A percentile compares a stretch with the other conserved stretches of the same genome.
Conservation (phyloP, 1,140 invertebrate genomes). For the Drosophila lowei region DNA sequence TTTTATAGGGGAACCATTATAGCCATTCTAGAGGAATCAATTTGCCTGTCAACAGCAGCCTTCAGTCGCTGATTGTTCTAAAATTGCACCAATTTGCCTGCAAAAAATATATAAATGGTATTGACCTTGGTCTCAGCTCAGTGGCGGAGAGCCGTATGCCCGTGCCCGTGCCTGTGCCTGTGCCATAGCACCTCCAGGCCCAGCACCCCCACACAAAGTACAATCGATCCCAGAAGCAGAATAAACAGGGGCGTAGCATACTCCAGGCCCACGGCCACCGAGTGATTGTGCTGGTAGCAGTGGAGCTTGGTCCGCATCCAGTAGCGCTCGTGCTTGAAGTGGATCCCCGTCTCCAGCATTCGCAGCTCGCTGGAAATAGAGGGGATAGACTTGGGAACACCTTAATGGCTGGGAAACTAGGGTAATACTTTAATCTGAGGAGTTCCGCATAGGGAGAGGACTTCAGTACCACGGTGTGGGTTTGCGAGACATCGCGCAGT, state of each 20-base stretch:
- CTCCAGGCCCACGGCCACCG: constrained; percentile 62
- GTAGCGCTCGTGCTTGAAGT: constrained; percentile 52
- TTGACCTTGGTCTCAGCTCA: constrained; percentile 34
- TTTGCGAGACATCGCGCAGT: constrained; percentile 47
- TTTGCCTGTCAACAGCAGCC: constrained; percentile 45
- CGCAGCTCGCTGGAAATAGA: constrained; percentile 49
- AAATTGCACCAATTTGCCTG: constrained; percentile 57
- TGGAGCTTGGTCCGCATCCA: constrained; percentile 61
- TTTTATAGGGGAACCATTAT: constrained; percentile 32
- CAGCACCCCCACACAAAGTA: constrained; percentile 55
- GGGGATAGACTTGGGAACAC: background rate
- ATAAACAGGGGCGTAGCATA: constrained; percentile 65
- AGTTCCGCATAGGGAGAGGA: constrained; percentile 66
- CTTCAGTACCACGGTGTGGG: constrained; percentile 37
- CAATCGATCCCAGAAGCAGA: constrained; percentile 44
- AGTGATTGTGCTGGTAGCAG: constrained; percentile 65
- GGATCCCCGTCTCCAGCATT: constrained; percentile 61
- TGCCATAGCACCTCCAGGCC: constrained; percentile 62
- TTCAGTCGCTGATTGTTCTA: constrained; percentile 51
- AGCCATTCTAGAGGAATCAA: constrained; percentile 8
- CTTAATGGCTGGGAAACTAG: background rate
- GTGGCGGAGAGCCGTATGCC: background rate
- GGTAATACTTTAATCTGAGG: constrained; percentile 46
- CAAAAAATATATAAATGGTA: constrained; percentile 12
- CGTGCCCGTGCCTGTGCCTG: background rate